Evolutionary conservation across 2,113 vertebrate species (phyloP).

Genomic region (Periophthalmodon schlosseri): DNA sequence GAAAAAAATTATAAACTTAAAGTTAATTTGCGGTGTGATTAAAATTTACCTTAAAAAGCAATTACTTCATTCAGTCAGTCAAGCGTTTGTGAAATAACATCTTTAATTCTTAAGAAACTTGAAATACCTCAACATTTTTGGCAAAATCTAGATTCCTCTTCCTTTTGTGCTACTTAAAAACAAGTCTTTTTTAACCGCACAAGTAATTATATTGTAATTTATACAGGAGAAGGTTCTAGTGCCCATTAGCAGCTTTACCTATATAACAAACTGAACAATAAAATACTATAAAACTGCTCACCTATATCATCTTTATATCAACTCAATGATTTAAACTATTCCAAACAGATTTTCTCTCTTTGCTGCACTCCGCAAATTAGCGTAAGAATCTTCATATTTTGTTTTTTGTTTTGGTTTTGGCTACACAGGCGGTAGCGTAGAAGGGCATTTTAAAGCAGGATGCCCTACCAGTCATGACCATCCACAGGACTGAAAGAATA

Average conservation of each 20-base stretch:
- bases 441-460: not conserved
- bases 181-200: not conserved
- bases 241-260: not conserved
- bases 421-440: too few species aligned
- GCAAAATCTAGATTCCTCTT: too few species aligned
- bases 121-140: too few species aligned
- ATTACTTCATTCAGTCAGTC: too few species aligned
- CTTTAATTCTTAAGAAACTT: too few species aligned
- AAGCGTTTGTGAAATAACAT: too few species aligned
- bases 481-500: not conserved
- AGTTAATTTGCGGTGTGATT: too few species aligned
- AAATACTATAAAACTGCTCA: not conserved
- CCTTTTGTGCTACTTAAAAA: too few species aligned
- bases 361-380: not conserved
- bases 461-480: not conserved
- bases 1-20: too few species aligned
- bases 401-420: too few species aligned
- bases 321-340: too few species aligned
- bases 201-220: not conserved
- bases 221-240: not conserved
- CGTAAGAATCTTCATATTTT: not conserved
- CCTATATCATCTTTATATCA: not conserved
- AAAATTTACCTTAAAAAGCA: too few species aligned
- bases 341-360: not conserved
- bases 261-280: not conserved